These are phyloP conservation scores for Coelopa pilipes DNA, from an alignment of 2,888 invertebrate genomes.

Conservation along the genomic window DNA sequence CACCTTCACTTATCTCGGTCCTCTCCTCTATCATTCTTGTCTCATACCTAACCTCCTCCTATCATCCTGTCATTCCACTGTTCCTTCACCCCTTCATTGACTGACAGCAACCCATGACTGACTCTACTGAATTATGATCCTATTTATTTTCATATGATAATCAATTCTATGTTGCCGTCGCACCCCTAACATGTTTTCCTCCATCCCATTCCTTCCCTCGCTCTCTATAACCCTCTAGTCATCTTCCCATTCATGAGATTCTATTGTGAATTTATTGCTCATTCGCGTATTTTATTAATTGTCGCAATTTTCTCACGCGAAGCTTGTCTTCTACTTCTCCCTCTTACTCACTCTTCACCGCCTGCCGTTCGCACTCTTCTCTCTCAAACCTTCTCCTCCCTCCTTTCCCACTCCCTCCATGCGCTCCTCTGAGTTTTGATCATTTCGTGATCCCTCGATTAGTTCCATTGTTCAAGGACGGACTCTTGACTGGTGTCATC, in stretches of 20 bases:
- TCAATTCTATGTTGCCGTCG: not conserved
- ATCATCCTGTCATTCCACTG: not conserved
- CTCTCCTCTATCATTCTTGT: too few species aligned
- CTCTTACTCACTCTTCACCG: too few species aligned
- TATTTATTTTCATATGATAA: slow-evolving; percentile 1
- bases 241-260: slow-evolving; percentile 36
- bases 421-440: slow-evolving; percentile 47
- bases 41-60: not conserved
- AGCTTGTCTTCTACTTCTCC: not conserved
- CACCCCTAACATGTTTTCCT: not conserved
- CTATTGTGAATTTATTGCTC: slow-evolving; percentile 48
- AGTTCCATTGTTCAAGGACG: slow-evolving; percentile 58
- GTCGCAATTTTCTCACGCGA: slow-evolving; percentile 45
- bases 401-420: too few species aligned
- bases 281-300: slow-evolving; percentile 45
- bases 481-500: slow-evolving; percentile 43
- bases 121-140: too few species aligned
- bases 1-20: too few species aligned
- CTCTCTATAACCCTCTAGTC: slow-evolving; percentile 25
- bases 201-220: slow-evolving; percentile 7
- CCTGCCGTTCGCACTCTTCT: too few species aligned
- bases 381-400: too few species aligned
- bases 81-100: not conserved
- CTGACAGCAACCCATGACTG: too few species aligned
- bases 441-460: slow-evolving; percentile 66